phyloP scores from a whole-genome alignment of 2,113 vertebrate species.

The Haplotaxodon microlepis region DNA sequence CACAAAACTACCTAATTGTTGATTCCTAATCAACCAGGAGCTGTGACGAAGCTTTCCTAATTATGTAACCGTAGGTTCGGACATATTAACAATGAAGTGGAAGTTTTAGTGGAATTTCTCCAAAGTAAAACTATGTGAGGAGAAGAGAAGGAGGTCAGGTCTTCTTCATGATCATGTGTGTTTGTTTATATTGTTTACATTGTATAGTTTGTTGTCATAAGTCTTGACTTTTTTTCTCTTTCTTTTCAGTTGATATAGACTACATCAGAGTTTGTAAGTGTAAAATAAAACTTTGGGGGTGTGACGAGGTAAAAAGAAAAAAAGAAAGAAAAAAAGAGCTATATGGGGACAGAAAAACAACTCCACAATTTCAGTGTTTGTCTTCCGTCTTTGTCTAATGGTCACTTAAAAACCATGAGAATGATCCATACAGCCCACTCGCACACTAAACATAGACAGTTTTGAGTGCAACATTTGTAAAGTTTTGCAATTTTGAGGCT shows the following conservation, averaged over 20 bases:
- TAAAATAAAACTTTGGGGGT: not conserved
- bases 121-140: not conserved
- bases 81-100: constrained; percentile 54
- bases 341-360: constrained; percentile 12
- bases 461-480: constrained; percentile 9
- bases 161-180: not conserved
- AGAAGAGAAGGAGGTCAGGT: not conserved
- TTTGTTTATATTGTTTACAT: not conserved
- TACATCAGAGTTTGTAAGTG: not conserved
- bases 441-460: constrained; percentile 33
- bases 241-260: not conserved
- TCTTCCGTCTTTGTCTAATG: constrained; percentile 6
- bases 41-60: constrained; percentile 53
- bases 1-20: constrained; percentile 72
- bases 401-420: not conserved
- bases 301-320: not conserved
- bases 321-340: constrained; percentile 11
- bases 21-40: constrained; percentile 68
- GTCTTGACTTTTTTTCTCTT: not conserved
- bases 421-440: constrained; percentile 26
- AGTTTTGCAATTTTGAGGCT: constrained; percentile 50
- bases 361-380: constrained; percentile 9
- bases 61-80: constrained; percentile 69
- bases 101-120: constrained; percentile 26
- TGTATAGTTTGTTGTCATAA: not conserved